Evolutionary conservation across 2,797 vertebrate genomes (phyloP), one percentile per base, ranked within the genome.

Genomic region (Aldrovandia affinis): DNA sequence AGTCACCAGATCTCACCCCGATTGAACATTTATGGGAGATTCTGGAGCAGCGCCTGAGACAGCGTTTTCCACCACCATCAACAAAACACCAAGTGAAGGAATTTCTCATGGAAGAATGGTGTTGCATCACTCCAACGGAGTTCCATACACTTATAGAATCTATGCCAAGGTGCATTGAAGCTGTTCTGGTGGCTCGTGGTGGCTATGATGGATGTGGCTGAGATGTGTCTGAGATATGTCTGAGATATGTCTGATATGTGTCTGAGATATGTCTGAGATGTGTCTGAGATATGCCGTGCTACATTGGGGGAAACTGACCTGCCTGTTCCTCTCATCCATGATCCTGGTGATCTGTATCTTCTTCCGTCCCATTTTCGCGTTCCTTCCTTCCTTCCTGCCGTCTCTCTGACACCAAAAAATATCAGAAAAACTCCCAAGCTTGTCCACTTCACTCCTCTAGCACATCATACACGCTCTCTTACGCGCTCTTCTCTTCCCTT

Each of bases 291-390:
- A 50, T 50, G 47, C 47, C 47, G n/a, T n/a, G n/a, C n/a, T n/a
- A n/a, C 20, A 77, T 9, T 59, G 55, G 55, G 47, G n/a, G 55
- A 83, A 73, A 84, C 93, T 95, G 89, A 99, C 98, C 97, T 99
- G 98, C 86, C 98, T 95, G 94, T 99, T 99, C 92, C 98, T 96
- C 91, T 99, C 98, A 85, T 99, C 98, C 89, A 97, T 95, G 87
- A 99, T 99, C 90, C 98, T 95, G 3, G 97, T 98, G 93, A 99
- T 99, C 92, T 99, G 98, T 93, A 99, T 99, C 96, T 99, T 99
- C 95, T 97, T 99, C 87, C 98, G 96, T 92, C 98, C 98, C 98
- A 99, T 99, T 93, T 94, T 96, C 28, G 80, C 83, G 88, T 82
- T 88, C 89, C 89, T 44, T 44, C 39, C 70, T 75, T 44, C 39